Base-by-base conservation (phyloP, 37 sponge, comb jelly and placozoan genomes). In the Cliona cf. orientalis region DNA sequence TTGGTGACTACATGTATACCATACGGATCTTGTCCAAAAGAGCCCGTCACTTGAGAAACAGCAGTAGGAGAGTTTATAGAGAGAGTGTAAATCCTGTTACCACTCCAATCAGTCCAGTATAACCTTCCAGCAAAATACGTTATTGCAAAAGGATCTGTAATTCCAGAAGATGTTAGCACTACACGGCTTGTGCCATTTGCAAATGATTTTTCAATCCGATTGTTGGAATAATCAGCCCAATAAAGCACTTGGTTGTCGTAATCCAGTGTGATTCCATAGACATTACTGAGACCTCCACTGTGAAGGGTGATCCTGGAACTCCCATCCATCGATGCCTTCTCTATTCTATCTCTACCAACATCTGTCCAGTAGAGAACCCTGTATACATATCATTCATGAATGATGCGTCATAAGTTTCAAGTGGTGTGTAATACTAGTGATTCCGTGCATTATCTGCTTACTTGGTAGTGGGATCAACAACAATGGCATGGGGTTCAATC, bases 201-300 rank as follows among this genome's bases (percentile, higher is more conserved):
- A 22, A 46, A 4, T 9, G 75, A 75, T 0, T 45, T 43, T 45
- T 88, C 82, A n/a, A 93, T 42, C 36, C 22, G n/a, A 38, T 80
- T 69, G n/a, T 45, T 29, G 26, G 33, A 46, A 4, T 75, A 69
- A 37, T 93, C 93, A 5, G 67, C 81, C 93, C 93, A 93, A 80
- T 89, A 93, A 38, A 93, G 79, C 14, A 58, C 84, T 35, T 80
- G 77, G 0, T 82, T 76, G 31, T 37, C 46, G 26, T 64, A 57
- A 60, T 93, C 89, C 14, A 93, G 26, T 0, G 93, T 58, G 0
- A 93, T 77, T 23, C 72, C 86, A 69, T 69, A 79, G 11, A 85
- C 80, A 65, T 72, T 72, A 58, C 36, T 31, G 12, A 91, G 57
- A 5, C 42, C 40, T 21, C 39, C 36, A 34, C 11, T 7, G 19